Evolutionary conservation across 2,888 invertebrate species (phyloP), one percentile per base, ranked within the genome.

Genomic region (Cosmia trapezina): DNA sequence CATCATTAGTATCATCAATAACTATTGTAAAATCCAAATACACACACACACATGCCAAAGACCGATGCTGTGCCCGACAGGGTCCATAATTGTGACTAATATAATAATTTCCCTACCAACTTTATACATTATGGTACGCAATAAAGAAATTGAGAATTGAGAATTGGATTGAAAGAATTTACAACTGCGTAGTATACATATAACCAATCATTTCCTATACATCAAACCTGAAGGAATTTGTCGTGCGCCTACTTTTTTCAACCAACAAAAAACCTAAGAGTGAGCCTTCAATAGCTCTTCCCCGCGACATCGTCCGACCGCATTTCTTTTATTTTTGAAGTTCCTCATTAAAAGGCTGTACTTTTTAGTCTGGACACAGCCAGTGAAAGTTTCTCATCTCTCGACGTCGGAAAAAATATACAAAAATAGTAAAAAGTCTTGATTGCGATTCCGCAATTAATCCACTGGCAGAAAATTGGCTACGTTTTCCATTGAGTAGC

Each of bases 321-420:
- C 51, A 77, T 72, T 76, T 84, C 76, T 78, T 81, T 81, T 81
- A 81, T 81, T 84, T 85, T 82, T 73, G 54, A 81, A 83, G 83
- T 81, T 76, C 78, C 70, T 83, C 73, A 67, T 76, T 81, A 79
- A 81, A 84, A 78, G 65, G 70, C 70, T 76, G 78, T 70, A 73
- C 66, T 83, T 84, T 83, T 83, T 81, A 80, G 70, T 70, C 73
- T 72, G 70, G 73, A 68, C 73, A 75, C 37, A 64, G 78, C 45
- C 70, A 76, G 85, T 81, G 85, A 84, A 84, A 84, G 83, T 81
- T 83, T 74, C 72, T 78, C 81, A 77, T 83, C 69, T 73, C 62
- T 70, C 70, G 62, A 73, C 72, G 66, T 70, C 67, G 72, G 61
- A 64, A 73, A 78, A 80, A 79, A 71, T 57, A 14, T 70, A 81